Evolutionary conservation across 2,797 vertebrate genomes (phyloP).

Genomic region (Chromobotia macracanthus): DNA sequence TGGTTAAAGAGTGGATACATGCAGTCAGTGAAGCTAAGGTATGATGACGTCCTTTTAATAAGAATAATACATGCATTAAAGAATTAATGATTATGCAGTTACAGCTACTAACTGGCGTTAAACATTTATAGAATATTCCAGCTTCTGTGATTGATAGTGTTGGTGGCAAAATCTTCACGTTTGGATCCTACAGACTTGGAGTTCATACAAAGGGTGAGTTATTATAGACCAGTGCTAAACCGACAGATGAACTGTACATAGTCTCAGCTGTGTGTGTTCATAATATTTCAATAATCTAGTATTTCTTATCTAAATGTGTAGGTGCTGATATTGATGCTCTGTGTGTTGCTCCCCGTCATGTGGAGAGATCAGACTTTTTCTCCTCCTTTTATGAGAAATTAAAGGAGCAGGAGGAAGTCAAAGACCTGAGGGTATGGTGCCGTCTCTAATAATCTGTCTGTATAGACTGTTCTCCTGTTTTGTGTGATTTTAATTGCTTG

Average conservation of each 20-base stretch:
- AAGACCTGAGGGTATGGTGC: slow-evolving; percentile 82
- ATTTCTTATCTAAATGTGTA: slow-evolving; percentile 54
- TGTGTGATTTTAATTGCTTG: not conserved
- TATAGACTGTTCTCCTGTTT: not conserved
- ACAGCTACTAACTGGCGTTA: slow-evolving; percentile 32
- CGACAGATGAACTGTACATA: too few species aligned
- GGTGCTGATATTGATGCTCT: slow-evolving; percentile 91
- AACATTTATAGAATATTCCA: slow-evolving; percentile 83
- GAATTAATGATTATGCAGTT: not conserved
- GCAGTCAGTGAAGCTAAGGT: slow-evolving; percentile 90
- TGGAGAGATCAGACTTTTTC: slow-evolving; percentile 89
- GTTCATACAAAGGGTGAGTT: slow-evolving; percentile 89
- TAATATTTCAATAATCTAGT: too few species aligned
- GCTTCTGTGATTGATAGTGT: slow-evolving; percentile 85
- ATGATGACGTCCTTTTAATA: slow-evolving; percentile 39
- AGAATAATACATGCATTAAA: not conserved
- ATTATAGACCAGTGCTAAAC: not conserved
- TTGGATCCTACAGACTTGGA: slow-evolving; percentile 89
- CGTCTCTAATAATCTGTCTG: not conserved
- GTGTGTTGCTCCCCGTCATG: slow-evolving; percentile 87
- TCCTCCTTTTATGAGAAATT: slow-evolving; percentile 89
- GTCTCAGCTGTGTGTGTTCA: too few species aligned
- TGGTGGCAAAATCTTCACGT: slow-evolving; percentile 90
- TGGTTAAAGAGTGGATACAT: slow-evolving; percentile 89
- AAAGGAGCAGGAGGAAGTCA: slow-evolving; percentile 88